Evolutionary conservation across 2,888 invertebrate genomes (phyloP), one percentile per base, ranked within the genome.

Genomic region (Eupithecia exiguata): DNA sequence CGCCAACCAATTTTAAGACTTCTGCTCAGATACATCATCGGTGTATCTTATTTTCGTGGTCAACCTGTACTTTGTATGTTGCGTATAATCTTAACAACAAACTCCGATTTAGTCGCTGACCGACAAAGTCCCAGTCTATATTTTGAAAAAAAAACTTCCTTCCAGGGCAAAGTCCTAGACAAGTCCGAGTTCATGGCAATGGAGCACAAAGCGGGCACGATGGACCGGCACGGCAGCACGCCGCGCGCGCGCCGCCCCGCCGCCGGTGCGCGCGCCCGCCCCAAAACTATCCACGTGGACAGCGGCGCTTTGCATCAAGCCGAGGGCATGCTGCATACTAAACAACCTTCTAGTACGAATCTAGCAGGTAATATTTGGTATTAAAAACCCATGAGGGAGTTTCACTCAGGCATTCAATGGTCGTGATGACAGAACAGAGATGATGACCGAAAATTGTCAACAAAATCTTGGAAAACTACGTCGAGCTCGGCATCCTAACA

Each of bases 231-330:
- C 82, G 87, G 36, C 79, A 87, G 70, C 83, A 90, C 78, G 82
- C 81, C 89, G 70, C 84, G 91, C 74, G 82, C 65, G 63, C 77
- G 92, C 95, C 79, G 92, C 93, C 96, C 91, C 25, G 94, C 95
- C 69, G 94, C 83, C 71, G 78, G 95, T 35, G 96, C 96, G 38
- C 96, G 98, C 78, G 98, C 97, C 63, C 95, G 98, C 43, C 98
- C 98, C 69, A 98, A 98, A 94, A 98, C 98, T 63, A 98, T 98
- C 78, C 98, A 98, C 88, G 97, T 98, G 78, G 98, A 98, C 89
- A 96, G 97, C 85, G 96, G 97, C 71, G 96, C 96, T 61, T 95
- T 97, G 69, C 97, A 97, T 85, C 95, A 96, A 81, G 97, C 97
- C 0, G 97, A 97, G 86, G 97, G 97, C 76, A 96, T 96, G 91